These are phyloP conservation scores for Lordiphosa mommai DNA, from an alignment of 1,140 invertebrate species.

Conservation along the genomic window DNA sequence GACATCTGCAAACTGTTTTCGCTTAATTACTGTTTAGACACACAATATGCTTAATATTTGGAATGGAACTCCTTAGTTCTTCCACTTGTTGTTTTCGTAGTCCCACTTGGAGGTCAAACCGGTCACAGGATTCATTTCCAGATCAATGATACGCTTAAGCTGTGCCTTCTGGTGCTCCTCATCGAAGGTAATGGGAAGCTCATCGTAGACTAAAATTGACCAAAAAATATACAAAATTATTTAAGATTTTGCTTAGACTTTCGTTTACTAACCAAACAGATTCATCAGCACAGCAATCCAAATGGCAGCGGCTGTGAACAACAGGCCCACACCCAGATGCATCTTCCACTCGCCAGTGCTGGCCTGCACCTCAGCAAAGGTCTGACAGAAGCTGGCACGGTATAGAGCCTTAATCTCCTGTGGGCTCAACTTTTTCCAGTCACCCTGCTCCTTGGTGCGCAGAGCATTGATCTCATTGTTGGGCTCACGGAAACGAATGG, in stretches of 20 bases:
- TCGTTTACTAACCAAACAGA: conserved; percentile 83
- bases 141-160: conserved; percentile 88
- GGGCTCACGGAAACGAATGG: conserved; percentile 89
- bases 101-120: conserved; percentile 87
- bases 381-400: conserved; percentile 94
- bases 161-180: conserved; percentile 88
- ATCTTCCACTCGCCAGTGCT: conserved; percentile 94
- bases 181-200: conserved; percentile 86
- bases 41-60: conserved; percentile 60
- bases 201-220: conserved; percentile 85
- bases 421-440: conserved; percentile 93
- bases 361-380: conserved; percentile 93
- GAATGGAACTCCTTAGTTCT: conserved; percentile 76
- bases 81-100: conserved; percentile 87
- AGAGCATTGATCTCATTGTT: conserved; percentile 85
- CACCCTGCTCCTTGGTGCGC: conserved; percentile 95
- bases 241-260: neutral
- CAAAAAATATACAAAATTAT: neutral
- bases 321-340: conserved; percentile 83
- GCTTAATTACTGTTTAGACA: conserved; percentile 66
- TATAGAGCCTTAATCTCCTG: conserved; percentile 97
- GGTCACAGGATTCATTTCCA: conserved; percentile 88
- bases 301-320: conserved; percentile 82
- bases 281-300: conserved; percentile 88
- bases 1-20: conserved; percentile 46